These are phyloP conservation scores for Pterophyllum scalare DNA, from an alignment of 2,113 vertebrate genomes.

Conservation along the genomic window DNA sequence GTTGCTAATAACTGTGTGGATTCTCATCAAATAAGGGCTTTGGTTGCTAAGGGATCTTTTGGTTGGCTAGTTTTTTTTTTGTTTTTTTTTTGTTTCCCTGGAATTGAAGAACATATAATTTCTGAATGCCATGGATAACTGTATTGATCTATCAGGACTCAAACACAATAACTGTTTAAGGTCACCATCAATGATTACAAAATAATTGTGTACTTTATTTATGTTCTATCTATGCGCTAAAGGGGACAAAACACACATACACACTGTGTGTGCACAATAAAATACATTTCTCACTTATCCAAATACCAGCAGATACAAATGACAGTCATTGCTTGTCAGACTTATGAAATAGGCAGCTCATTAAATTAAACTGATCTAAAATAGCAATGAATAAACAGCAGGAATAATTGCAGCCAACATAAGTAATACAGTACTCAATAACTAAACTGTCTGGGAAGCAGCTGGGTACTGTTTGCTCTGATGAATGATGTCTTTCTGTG, in stretches of 20 bases:
- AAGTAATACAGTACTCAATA: slow-evolving; percentile 9
- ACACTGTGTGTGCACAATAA: too few species aligned
- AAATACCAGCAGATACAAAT: background rate
- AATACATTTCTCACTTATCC: background rate
- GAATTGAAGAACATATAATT: slow-evolving; percentile 10
- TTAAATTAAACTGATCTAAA: slow-evolving; percentile 12
- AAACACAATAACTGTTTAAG: slow-evolving; percentile 1
- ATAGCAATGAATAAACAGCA: slow-evolving; percentile 13
- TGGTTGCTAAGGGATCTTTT: slow-evolving; percentile 15
- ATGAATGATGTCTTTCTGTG: background rate
- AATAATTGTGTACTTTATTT: background rate
- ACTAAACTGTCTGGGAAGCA: background rate
- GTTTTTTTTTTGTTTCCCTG: slow-evolving; percentile 16
- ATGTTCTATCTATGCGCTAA: background rate
- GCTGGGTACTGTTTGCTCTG: background rate
- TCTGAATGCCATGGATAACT: background rate
- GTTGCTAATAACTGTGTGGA: slow-evolving; percentile 19
- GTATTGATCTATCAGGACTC: background rate
- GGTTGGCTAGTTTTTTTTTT: background rate
- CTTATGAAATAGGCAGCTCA: background rate
- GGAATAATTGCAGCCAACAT: background rate
- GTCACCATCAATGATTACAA: background rate
- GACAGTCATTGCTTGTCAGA: background rate
- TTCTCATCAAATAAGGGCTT: slow-evolving; percentile 31
- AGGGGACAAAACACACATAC: background rate